Evolutionary conservation across 1,140 invertebrate genomes (phyloP).

Genomic region (Polypedilum vanderplanki): DNA sequence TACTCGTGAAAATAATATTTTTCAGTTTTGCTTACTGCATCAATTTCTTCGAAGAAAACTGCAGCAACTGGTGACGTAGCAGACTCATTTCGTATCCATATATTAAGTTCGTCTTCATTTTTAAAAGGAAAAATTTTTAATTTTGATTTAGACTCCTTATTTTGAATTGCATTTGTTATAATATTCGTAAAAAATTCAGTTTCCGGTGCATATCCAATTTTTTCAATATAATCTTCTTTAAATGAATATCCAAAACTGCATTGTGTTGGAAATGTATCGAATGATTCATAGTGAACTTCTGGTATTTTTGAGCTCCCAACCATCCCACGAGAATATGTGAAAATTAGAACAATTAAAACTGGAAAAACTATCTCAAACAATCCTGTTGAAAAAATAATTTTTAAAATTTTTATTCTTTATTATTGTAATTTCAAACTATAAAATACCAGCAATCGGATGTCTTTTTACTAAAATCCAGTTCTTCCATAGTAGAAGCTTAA

Average conservation of each 20-base stretch:
- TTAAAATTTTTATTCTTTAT: neutral
- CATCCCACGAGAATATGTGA: neutral
- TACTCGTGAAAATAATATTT: neutral
- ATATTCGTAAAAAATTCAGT: neutral
- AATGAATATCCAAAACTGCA: neutral
- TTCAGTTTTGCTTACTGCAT: neutral
- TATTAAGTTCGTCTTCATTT: neutral
- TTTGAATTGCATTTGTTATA: neutral
- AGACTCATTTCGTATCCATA: neutral
- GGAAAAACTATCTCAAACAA: neutral
- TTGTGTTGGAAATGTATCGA: neutral
- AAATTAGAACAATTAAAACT: neutral
- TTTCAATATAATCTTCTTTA: neutral
- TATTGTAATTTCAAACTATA: neutral
- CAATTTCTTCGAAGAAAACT: neutral
- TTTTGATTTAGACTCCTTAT: neutral
- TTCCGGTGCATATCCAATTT: neutral
- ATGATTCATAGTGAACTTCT: neutral
- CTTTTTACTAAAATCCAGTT: conserved; percentile 6
- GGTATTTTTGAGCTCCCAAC: neutral
- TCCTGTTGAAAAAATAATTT: neutral
- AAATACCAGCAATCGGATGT: neutral
- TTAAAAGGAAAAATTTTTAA: neutral
- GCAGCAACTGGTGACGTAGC: neutral
- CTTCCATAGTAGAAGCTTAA: neutral